Base-by-base conservation (phyloP, 2,888 invertebrate genomes). In the Archips crataeganus region DNA sequence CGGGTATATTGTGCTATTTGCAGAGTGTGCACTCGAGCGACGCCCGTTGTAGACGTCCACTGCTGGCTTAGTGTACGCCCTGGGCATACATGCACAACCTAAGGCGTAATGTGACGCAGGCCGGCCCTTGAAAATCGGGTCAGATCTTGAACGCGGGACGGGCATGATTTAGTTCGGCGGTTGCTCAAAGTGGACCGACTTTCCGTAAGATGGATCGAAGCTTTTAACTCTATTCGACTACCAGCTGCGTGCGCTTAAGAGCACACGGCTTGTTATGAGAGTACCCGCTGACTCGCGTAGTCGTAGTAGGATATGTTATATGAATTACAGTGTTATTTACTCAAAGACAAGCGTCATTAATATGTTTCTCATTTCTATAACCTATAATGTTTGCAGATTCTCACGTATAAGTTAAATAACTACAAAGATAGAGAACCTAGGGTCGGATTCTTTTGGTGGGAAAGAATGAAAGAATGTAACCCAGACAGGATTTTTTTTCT, bases 191-290 rank as follows among this genome's bases (percentile, higher is more conserved):
- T 91, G 88, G 87, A 90, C 90, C 83, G 88, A 90, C 88, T 90
- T 89, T 84, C 81, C 81, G 81, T 85, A 90, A 92, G 91, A 92
- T 90, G 90, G 90, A 91, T 91, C 87, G 90, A 90, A 86, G 91
- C 92, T 92, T 92, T 93, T 92, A 92, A 89, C 86, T 88, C 90
- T 88, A 90, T 90, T 89, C 88, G 85, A 86, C 78, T 83, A 82
- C 59, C 87, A 88, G 89, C 87, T 90, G 87, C 84, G 87, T 86
- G 87, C 85, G 82, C 83, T 84, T 81, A 86, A 87, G 84, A 77
- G 77, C 77, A 79, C 75, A 77, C 76, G 72, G 65, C 59, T 71
- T 81, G 85, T 87, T 87, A 87, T 87, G 83, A 83, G 83, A 87
- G 89, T 86, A 88, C 84, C 83, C 77, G 76, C 79, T 81, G 84